Conservation (phyloP, 2,797 vertebrate species). For the Phalanger gymnotis region DNA sequence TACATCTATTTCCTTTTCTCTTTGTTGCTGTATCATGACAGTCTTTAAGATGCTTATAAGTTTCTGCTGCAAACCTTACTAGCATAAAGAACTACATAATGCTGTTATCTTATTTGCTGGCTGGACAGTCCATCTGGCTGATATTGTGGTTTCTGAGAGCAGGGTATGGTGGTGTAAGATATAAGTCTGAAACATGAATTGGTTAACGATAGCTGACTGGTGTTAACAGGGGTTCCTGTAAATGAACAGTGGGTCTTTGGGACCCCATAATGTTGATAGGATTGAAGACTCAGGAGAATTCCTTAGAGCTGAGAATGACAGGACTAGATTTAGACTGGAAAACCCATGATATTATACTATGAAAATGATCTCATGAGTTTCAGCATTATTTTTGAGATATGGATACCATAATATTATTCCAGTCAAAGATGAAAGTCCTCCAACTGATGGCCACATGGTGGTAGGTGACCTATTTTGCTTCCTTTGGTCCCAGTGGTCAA, state of each 20-base stretch:
- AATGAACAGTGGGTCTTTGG: background rate
- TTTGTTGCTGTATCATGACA: background rate
- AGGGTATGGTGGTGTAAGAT: background rate
- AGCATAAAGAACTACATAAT: background rate
- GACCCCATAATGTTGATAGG: background rate
- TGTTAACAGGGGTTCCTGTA: background rate
- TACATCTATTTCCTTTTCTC: background rate
- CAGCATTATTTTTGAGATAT: accelerated
- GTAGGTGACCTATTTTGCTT: background rate
- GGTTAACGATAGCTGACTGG: background rate
- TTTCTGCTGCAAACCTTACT: background rate
- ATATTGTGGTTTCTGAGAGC: background rate
- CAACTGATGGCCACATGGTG: background rate
- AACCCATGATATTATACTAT: background rate
- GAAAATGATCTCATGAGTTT: background rate
- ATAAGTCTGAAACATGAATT: background rate
- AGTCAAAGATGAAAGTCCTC: background rate
- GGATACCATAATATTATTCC: background rate
- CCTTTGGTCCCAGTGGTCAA: background rate
- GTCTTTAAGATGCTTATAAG: background rate
- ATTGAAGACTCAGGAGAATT: background rate
- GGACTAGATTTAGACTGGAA: background rate
- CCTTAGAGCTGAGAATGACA: background rate
- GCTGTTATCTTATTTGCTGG: background rate
- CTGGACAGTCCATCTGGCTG: background rate